phyloP scores from a whole-genome alignment of 2,113 vertebrate species.

The Oreotrochilus melanogaster region DNA sequence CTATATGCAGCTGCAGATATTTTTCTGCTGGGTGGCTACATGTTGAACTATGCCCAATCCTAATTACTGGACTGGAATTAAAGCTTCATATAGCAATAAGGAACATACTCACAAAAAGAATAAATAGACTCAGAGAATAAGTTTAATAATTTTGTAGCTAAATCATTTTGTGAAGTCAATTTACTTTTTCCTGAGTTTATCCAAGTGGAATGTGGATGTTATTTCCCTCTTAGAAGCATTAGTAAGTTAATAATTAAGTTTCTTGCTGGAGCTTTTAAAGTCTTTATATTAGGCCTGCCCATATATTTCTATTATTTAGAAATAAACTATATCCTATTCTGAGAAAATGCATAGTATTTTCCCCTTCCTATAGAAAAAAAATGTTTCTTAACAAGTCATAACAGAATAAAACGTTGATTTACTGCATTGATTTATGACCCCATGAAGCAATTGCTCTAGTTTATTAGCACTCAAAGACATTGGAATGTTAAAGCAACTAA shows the following conservation, averaged over 20 bases:
- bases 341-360: background rate
- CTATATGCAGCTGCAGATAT: background rate
- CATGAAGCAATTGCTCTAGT: constrained; percentile 37
- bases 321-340: background rate
- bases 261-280: background rate
- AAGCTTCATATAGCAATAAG: background rate
- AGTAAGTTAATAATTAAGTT: background rate
- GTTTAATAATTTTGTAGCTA: background rate
- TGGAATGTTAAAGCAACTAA: constrained; percentile 31
- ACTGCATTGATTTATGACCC: background rate
- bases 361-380: constrained; percentile 2
- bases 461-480: constrained; percentile 36
- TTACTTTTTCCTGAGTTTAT: background rate
- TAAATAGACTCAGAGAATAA: background rate
- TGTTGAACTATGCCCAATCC: background rate
- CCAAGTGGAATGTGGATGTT: background rate
- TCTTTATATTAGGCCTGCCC: background rate
- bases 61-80: background rate
- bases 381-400: constrained; percentile 21
- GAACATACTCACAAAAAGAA: background rate
- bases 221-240: background rate
- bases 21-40: background rate
- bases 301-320: background rate
- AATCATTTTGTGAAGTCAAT: background rate
- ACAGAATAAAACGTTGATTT: background rate